Base-by-base conservation (phyloP, 1,140 invertebrate genomes). In the Diuraphis noxia region DNA sequence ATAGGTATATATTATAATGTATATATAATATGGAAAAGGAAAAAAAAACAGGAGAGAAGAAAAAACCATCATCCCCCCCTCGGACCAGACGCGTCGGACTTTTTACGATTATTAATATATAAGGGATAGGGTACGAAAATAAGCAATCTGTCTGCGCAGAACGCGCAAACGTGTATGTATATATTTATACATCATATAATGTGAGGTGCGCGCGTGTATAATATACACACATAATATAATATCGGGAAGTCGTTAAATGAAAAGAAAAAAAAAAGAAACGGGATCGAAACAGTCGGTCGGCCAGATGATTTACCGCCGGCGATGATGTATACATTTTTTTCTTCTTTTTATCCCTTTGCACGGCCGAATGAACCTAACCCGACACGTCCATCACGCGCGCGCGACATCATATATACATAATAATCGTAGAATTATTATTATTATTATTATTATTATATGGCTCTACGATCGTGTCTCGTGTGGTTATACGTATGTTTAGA, bases 121-220 rank as follows among this genome's bases (percentile, higher is more conserved):
- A 79, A 89, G 88, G 84, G 72, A 90, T 38, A 30, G 88, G 88
- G 88, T 90, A 90, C 88, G 88, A 90, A 90, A 90, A 90, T 90
- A 90, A 90, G 88, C 56, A 90, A 90, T 90, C 88, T 90, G 88
- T 90, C 88, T 90, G 88, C 87, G 87, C 88, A 46, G 88, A 88
- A 79, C 46, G 88, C 41, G 36, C 9, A 23, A 7, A 10, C 30
- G 30, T 13, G 56, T 13, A 25, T 52, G 19, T 49, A 5, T 72
- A 72, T 2, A n/a, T n/a, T n/a, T n/a, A n/a, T n/a, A n/a, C n/a
- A n/a, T n/a, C n/a, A n/a, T 30, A 25, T 56, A 25, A 9, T 13
- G 13, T 41, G 38, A 30, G 81, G 36, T n/a, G 40, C 23, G 9
- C 4, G 49, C 77, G 79, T 81, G n/a, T 41, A 49, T 0, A 19